Evolutionary conservation across 1,140 invertebrate genomes (phyloP), one percentile per base, ranked within the genome.

Genomic region (Drosophila bocki): DNA sequence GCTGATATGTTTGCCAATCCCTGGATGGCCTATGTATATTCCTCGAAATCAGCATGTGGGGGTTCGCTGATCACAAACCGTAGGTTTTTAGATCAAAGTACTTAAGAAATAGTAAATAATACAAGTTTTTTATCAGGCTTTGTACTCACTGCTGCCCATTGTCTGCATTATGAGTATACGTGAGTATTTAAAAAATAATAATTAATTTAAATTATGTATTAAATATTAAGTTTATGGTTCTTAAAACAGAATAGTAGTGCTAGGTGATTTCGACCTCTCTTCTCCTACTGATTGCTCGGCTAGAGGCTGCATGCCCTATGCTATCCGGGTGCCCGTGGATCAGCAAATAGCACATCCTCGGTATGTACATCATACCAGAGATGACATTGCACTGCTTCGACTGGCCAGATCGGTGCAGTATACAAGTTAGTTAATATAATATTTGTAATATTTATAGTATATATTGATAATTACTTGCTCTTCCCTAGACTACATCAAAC

Each of bases 1-100:
- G 45, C 45, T 22, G 45, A 48, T 48, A 48, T 48, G 45, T 48
- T 48, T 15, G 45, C 7, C 6, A 48, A 48, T 48, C 45, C 45
- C 15, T 48, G 45, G 45, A 48, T 48, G 45, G 22, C 13, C 3
- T 47, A 47, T 47, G 13, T 47, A 3, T 1, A 0, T 11, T 13
- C 44, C 12, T 1, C 19, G 3, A 7, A 1, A 13, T 0, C 2
- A 47, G 19, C 7, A 11, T 47, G 45, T 15, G 12, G 45, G 1
- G 45, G 45, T 4, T 47, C 45, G 13, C 22, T 47, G 13, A 47
- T 47, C 19, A 47, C 45, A 15, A 22, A 47, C 0, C 45, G 45
- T 47, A 47, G 6, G 44, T 26, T 26, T 8, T 1, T 7, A 13
- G 1, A 47, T 47, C 0, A 26, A 26, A 0, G 15, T 15, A 8